A percentile compares a stretch with the other conserved stretches of the same genome.
Conservation (phyloP, 2,113 vertebrate genomes). For the Plestiodon gilberti region DNA sequence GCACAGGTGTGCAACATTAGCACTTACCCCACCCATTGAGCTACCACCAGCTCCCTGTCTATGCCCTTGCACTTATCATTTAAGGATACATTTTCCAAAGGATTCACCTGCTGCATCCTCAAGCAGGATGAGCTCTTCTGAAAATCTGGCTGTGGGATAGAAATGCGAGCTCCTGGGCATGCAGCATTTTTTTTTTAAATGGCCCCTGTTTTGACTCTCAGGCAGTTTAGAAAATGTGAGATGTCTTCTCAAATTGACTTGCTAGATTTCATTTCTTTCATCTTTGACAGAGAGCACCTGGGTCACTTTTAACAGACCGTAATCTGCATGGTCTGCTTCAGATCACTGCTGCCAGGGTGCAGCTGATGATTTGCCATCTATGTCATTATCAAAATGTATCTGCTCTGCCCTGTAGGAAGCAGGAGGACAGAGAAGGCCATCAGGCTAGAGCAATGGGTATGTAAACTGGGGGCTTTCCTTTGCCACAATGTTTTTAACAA, state of each 20-base stretch:
- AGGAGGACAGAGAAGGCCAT: background rate
- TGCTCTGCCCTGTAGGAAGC: background rate
- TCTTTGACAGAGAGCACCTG: background rate
- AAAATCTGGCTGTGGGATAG: background rate
- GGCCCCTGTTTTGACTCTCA: background rate
- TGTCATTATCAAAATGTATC: background rate
- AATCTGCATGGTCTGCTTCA: background rate
- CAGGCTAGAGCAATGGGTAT: too few species aligned
- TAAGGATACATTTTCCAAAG: background rate
- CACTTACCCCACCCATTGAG: background rate
- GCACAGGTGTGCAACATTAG: background rate
- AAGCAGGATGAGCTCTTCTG: background rate
- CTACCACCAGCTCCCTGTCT: background rate
- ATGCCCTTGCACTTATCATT: background rate
- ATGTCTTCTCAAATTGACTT: too few species aligned
- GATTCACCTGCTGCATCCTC: background rate
- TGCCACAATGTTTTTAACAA: background rate
- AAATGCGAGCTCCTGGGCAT: background rate
- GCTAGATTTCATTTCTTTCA: background rate
- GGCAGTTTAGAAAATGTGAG: background rate
- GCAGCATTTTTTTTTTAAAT: background rate
- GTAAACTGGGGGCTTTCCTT: background rate
- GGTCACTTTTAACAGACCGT: background rate
- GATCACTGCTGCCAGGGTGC: background rate
- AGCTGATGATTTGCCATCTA: background rate